Evolutionary conservation across 1,140 invertebrate genomes (phyloP), one percentile per base, ranked within the genome.

Genomic region (Monochamus saltuarius): DNA sequence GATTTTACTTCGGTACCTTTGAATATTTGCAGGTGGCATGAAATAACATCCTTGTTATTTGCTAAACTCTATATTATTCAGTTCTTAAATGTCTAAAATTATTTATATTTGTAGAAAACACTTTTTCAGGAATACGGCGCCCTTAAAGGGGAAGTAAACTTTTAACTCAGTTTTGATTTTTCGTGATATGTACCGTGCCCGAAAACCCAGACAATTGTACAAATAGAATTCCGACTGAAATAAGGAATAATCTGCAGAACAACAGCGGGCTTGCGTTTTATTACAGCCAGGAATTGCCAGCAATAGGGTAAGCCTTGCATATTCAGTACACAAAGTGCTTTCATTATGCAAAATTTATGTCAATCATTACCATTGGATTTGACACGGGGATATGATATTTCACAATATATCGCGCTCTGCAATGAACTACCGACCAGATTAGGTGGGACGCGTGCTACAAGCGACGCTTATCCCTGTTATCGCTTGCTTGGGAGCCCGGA

Each of bases 281-380:
- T 70, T 70, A 65, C 64, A 62, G 60, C 52, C 51, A 59, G 59
- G 61, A 66, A 66, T 67, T 68, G 60, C 58, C 56, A 56, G 60
- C 54, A 61, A 61, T 61, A 55, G 45, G 49, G 62, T 54, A 67
- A 61, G 62, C 61, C 42, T 47, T 40, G 52, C 59, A 65, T 59
- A 61, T 62, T 40, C 59, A 37, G 61, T 64, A 70, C 62, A 59
- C 69, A 67, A 73, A 73, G 59, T 68, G 70, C 74, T 68, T 74
- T 76, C 73, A 74, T 76, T 76, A 76, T 68, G 66, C 64, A 64
- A 69, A 76, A 76, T 76, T 76, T 76, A 76, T 76, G 73, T 71
- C 74, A 76, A 76, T 76, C 74, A 76, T 76, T 76, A 76, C 70
- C 74, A 68, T 76, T 75, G 69, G 64, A 61, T 72, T 70, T 75